These are phyloP conservation scores for Cheilosia urbana DNA, from an alignment of 2,888 invertebrate species.

Conservation along the genomic window DNA sequence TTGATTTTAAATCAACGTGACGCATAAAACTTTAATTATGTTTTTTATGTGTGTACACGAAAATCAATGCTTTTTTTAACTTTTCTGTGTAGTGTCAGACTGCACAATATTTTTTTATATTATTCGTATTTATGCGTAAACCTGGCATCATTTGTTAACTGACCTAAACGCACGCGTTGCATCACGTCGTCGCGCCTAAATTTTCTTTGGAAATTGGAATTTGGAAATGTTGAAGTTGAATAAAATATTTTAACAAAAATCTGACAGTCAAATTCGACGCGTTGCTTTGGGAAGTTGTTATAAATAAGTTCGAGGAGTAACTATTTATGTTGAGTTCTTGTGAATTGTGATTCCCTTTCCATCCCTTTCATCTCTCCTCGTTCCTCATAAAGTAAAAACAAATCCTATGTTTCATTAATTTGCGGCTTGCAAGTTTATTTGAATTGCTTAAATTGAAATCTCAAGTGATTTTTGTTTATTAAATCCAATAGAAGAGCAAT, in stretches of 20 bases:
- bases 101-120: too few relatives aligned
- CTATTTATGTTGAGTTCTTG: constrained; percentile 12
- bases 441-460: constrained; percentile 58
- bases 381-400: constrained; percentile 3
- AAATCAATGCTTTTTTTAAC: too few relatives aligned
- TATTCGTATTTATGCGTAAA: background rate
- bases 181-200: background rate
- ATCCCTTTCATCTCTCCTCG: background rate
- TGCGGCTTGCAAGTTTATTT: constrained; percentile 24
- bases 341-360: constrained; percentile 29
- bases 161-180: constrained; percentile 2
- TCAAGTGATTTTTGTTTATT: constrained; percentile 7
- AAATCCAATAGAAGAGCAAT: background rate
- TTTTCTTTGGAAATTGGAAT: constrained; percentile 15
- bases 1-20: too few relatives aligned
- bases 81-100: too few relatives aligned
- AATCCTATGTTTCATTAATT: constrained; percentile 36
- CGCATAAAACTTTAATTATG: too few relatives aligned
- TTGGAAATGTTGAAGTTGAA: constrained; percentile 29
- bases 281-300: constrained; percentile 26
- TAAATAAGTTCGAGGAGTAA: background rate
- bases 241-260: constrained; percentile 61
- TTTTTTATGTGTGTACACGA: too few relatives aligned
- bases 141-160: constrained; percentile 33
- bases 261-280: constrained; percentile 70